phyloP scores from a whole-genome alignment of 2,113 vertebrate genomes.

The Sinocyclocheilus anophthalmus region DNA sequence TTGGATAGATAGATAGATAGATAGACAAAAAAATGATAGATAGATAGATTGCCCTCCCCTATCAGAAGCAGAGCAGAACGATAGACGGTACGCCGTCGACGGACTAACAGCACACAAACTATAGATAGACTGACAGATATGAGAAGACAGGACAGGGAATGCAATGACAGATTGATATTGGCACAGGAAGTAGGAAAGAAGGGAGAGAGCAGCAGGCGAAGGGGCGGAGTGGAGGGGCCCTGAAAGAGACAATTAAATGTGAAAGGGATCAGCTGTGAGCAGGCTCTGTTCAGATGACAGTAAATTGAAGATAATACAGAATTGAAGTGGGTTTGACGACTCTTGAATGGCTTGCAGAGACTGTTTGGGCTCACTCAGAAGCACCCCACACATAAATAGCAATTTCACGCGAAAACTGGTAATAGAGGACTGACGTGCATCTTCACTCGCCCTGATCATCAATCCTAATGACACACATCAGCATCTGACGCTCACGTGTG shows the following conservation, averaged over 20 bases:
- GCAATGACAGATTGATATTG: background rate
- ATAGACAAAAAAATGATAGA: no score
- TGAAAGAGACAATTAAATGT: conserved; percentile 55
- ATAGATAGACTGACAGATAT: background rate
- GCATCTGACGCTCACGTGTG: conserved; percentile 9
- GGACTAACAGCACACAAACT: no score
- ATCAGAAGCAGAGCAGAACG: background rate
- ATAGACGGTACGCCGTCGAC: background rate
- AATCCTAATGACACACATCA: conserved; percentile 48
- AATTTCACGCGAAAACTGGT: no score
- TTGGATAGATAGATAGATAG: background rate
- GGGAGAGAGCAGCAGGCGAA: no score
- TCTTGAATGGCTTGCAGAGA: conserved; percentile 66
- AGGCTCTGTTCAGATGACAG: conserved; percentile 72
- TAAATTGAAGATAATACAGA: conserved; percentile 78
- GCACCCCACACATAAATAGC: no score
- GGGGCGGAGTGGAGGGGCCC: no score
- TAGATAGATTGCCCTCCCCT: background rate
- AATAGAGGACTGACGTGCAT: conserved; percentile 28
- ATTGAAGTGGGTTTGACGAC: conserved; percentile 78
- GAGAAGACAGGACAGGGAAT: background rate
- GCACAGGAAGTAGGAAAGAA: background rate
- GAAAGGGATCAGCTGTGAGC: conserved; percentile 74
- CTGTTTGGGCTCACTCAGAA: conserved; percentile 58
- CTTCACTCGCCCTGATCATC: conserved; percentile 36